Evolutionary conservation across 1,140 invertebrate genomes (phyloP).

Genomic region (silkworm (Bombyx mori)): ASM3026992v2 NC_085110.1:8199501-8200000

Average conservation of each 20-base stretch:
- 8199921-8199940: too few species aligned
- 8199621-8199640: constrained; percentile 75
- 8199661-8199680: constrained; percentile 79
- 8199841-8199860: too few species aligned
- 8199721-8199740: constrained; percentile 74
- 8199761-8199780: constrained; percentile 3
- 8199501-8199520: too few species aligned
- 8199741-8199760: constrained; percentile 27
- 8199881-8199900: too few species aligned
- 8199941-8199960: too few species aligned
- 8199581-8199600: constrained; percentile 19
- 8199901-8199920: too few species aligned
- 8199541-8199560: constrained; percentile 6
- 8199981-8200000: too few species aligned
- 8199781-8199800: background rate
- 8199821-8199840: too few species aligned
- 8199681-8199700: constrained; percentile 73
- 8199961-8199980: too few species aligned
- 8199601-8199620: constrained; percentile 69
- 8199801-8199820: too few species aligned
- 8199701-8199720: constrained; percentile 77
- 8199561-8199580: constrained; percentile 48
- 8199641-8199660: constrained; percentile 77
- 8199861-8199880: too few species aligned
- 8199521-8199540: too few species aligned